Evolutionary conservation across 2,113 vertebrate genomes (phyloP).

Genomic region (Cochlearius cochlearius): DNA sequence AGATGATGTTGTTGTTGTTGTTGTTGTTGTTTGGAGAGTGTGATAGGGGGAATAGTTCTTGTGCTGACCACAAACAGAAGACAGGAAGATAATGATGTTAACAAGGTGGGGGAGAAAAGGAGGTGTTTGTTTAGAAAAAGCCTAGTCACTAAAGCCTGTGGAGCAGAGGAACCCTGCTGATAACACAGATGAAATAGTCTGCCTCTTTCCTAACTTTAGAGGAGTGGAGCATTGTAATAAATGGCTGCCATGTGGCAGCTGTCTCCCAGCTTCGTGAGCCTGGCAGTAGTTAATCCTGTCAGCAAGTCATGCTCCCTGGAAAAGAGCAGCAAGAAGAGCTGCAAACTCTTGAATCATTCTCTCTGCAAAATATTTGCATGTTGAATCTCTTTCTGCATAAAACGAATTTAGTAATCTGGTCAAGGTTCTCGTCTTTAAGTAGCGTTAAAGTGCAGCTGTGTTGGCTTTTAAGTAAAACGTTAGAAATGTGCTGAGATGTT

Average conservation of each 20-base stretch:
- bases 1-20: background rate
- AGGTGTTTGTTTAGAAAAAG: slow-evolving; percentile 63
- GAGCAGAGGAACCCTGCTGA: slow-evolving; percentile 58
- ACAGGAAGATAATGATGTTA: slow-evolving; percentile 50
- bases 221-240: slow-evolving; percentile 64
- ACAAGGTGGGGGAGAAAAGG: slow-evolving; percentile 47
- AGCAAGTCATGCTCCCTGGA: slow-evolving; percentile 53
- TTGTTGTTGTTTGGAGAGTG: background rate
- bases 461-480: background rate
- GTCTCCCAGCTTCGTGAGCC: slow-evolving; percentile 49
- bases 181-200: slow-evolving; percentile 65
- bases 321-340: slow-evolving; percentile 28
- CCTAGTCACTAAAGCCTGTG: slow-evolving; percentile 27
- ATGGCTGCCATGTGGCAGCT: slow-evolving; percentile 74
- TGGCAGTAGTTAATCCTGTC: slow-evolving; percentile 67
- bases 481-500: background rate
- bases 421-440: slow-evolving; percentile 21
- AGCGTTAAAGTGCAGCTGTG: background rate
- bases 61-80: slow-evolving; percentile 42
- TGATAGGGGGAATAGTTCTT: background rate
- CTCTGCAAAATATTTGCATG: slow-evolving; percentile 18
- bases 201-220: slow-evolving; percentile 58
- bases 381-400: slow-evolving; percentile 17
- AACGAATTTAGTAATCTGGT: background rate
- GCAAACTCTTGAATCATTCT: slow-evolving; percentile 28